phyloP scores from a whole-genome alignment of 2,888 invertebrate species.

The Bombylius discolor region DNA sequence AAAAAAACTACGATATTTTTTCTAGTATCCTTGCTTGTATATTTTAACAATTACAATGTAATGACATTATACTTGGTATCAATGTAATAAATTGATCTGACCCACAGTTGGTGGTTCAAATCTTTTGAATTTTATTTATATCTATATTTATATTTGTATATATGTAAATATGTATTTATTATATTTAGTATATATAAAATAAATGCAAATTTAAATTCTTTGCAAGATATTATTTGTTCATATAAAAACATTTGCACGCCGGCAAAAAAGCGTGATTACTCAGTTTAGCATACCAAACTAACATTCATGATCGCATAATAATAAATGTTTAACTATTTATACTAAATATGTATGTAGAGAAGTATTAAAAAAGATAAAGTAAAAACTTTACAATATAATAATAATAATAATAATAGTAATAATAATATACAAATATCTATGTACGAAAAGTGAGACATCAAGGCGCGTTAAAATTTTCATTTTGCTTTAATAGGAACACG shows the following conservation, averaged over 20 bases:
- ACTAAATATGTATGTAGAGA: too few relatives aligned
- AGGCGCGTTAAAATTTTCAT: conserved; percentile 8
- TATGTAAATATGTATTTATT: background rate
- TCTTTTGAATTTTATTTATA: background rate
- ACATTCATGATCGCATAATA: background rate
- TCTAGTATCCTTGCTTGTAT: background rate
- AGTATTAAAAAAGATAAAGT: too few relatives aligned
- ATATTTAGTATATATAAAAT: background rate
- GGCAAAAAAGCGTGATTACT: conserved; percentile 3
- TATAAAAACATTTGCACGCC: background rate
- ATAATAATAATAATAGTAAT: too few relatives aligned
- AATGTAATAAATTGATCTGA: conserved; percentile 6
- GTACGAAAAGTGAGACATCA: conserved; percentile 6
- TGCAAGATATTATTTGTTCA: background rate
- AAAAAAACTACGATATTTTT: too few relatives aligned
- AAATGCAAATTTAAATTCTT: conserved; percentile 8
- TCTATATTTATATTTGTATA: background rate
- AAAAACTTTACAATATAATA: too few relatives aligned
- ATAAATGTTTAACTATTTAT: background rate
- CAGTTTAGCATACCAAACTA: background rate
- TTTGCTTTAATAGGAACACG: conserved; percentile 8
- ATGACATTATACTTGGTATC: background rate
- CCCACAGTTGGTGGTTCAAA: conserved; percentile 6
- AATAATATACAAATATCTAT: too few relatives aligned
- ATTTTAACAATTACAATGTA: background rate